These are phyloP conservation scores for Pelagia noctiluca DNA, from an alignment of 30 jellyfish, hydroid and myxozoan species.

Conservation along the genomic window DNA sequence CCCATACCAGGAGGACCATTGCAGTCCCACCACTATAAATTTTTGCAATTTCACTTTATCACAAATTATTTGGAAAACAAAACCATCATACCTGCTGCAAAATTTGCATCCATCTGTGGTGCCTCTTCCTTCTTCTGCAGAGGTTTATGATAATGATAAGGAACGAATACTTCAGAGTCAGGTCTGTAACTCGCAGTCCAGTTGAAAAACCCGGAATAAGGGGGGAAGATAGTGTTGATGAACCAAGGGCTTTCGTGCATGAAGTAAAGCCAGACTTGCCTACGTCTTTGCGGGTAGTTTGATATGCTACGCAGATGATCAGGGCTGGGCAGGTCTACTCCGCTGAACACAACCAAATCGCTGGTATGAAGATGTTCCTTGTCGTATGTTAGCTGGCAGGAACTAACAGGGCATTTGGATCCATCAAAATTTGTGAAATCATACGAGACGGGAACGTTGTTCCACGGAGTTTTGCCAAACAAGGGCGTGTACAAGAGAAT, in stretches of 20 bases:
- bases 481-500: neutral
- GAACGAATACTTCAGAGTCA: conserved; percentile 75
- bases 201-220: conserved; percentile 69
- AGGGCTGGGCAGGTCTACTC: neutral
- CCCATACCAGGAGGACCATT: neutral
- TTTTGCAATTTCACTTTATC: too few relatives aligned
- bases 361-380: neutral
- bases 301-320: neutral
- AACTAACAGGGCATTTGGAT: neutral
- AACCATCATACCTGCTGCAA: conserved; percentile 86
- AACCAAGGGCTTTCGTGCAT: conserved; percentile 90
- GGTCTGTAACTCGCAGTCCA: conserved; percentile 88
- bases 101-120: conserved; percentile 42
- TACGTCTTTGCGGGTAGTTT: neutral
- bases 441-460: neutral
- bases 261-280: conserved; percentile 78
- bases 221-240: conserved; percentile 4
- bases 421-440: neutral
- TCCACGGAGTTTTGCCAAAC: neutral
- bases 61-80: too few relatives aligned
- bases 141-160: conserved; percentile 37
- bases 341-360: neutral
- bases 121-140: conserved; percentile 28
- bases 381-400: neutral
- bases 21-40: neutral